Conservation (phyloP, 1,140 invertebrate genomes). For the Zaprionus capensis region DNA sequence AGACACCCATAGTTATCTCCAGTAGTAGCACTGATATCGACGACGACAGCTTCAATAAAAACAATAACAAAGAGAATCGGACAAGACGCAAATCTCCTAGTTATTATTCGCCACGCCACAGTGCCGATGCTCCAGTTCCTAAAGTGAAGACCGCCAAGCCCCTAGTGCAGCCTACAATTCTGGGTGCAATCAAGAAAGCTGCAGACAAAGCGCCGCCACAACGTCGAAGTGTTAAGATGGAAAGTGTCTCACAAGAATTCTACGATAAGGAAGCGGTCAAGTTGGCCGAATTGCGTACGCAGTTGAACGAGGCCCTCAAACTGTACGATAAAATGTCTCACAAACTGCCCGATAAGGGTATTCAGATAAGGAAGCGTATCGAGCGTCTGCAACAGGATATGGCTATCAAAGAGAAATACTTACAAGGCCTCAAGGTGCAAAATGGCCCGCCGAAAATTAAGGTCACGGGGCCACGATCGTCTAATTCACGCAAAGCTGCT, state of each 20-base stretch:
- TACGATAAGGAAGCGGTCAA: constrained; percentile 61
- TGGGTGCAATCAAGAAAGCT: constrained; percentile 24
- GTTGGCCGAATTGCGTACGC: constrained; percentile 48
- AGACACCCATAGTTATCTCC: constrained; percentile 66
- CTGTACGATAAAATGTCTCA: constrained; percentile 60
- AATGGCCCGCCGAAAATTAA: constrained; percentile 22
- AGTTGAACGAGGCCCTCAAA: constrained; percentile 53
- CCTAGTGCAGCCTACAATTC: constrained; percentile 70
- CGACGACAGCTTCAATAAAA: constrained; percentile 30
- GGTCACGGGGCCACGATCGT: background rate
- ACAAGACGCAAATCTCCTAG: constrained; percentile 6
- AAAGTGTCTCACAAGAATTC: constrained; percentile 47
- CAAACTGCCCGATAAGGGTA: constrained; percentile 71
- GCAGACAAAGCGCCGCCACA: background rate
- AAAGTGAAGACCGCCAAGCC: constrained; percentile 38
- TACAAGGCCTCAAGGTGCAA: constrained; percentile 45
- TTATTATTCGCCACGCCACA: constrained; percentile 28
- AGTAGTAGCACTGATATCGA: constrained; percentile 64
- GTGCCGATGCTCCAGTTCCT: constrained; percentile 27
- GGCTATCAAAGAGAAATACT: constrained; percentile 27
- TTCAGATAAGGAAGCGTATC: constrained; percentile 63
- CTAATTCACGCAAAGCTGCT: background rate
- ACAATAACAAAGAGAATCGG: constrained; percentile 31
- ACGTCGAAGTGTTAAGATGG: background rate
- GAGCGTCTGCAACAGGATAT: constrained; percentile 53